These are phyloP conservation scores for Drosophila recens DNA, from an alignment of 2,888 invertebrate species.

Conservation along the genomic window DNA sequence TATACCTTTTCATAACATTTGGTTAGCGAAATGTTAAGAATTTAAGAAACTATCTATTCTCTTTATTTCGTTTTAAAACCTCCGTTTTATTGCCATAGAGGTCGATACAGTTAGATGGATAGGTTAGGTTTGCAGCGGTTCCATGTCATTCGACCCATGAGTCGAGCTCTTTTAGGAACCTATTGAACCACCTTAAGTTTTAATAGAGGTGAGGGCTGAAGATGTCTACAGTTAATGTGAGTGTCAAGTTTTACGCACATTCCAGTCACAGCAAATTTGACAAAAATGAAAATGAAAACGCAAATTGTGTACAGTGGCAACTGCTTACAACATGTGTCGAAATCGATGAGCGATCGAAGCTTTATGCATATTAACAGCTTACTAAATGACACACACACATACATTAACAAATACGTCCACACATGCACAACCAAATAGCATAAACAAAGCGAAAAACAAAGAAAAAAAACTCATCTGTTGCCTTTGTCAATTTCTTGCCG, in stretches of 20 bases:
- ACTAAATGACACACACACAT: conserved; percentile 17
- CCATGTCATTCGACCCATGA: background rate
- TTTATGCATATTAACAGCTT: conserved; percentile 57
- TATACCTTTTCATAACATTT: background rate
- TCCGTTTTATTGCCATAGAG: background rate
- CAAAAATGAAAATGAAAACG: conserved; percentile 25
- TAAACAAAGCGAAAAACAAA: conserved; percentile 39
- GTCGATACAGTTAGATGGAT: background rate
- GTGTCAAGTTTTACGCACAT: conserved; percentile 1
- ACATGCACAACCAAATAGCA: conserved; percentile 23
- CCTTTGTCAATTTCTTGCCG: conserved; percentile 48
- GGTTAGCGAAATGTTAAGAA: background rate
- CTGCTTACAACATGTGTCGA: conserved; percentile 47
- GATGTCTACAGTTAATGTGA: background rate
- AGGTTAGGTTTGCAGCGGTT: background rate
- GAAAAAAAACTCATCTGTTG: conserved; percentile 38
- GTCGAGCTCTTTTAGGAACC: background rate
- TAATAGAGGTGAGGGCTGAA: background rate
- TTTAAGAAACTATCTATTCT: background rate
- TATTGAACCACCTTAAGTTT: background rate
- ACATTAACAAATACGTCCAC: background rate
- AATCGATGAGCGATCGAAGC: conserved; percentile 54
- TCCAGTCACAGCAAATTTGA: background rate
- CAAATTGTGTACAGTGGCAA: conserved; percentile 12
- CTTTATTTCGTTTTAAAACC: background rate